Evolutionary conservation across 1,140 invertebrate genomes (phyloP).

Genomic region (Cephus cinctus): DNA sequence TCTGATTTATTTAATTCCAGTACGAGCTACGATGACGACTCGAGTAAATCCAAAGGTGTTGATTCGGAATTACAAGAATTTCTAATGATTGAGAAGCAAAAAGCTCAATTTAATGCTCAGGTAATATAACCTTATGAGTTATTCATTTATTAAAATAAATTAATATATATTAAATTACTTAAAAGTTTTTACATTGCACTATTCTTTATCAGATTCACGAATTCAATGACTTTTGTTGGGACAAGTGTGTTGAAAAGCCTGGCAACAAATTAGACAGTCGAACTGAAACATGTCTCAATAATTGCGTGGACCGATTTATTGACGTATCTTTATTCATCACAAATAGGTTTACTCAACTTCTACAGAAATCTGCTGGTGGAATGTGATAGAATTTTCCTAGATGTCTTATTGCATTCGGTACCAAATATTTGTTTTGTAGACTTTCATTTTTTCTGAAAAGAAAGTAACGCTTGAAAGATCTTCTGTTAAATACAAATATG

Average conservation of each 20-base stretch:
- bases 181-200: conserved; percentile 12
- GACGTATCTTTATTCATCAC: conserved; percentile 86
- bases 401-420: too few species aligned
- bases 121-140: conserved; percentile 49
- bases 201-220: conserved; percentile 73
- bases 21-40: conserved; percentile 4
- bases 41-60: conserved; percentile 33
- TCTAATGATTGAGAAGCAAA: conserved; percentile 83
- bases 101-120: conserved; percentile 82
- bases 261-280: conserved; percentile 80
- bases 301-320: conserved; percentile 94
- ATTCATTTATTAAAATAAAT: conserved; percentile 7
- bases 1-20: conserved; percentile 25
- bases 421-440: too few species aligned
- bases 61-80: conserved; percentile 81
- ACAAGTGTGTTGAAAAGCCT: conserved; percentile 90
- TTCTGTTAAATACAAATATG: too few species aligned
- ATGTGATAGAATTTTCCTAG: too few species aligned
- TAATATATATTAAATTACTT: conserved; percentile 11
- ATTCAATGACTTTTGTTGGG: conserved; percentile 93
- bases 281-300: conserved; percentile 87
- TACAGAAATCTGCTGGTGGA: conserved; percentile 63
- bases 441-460: too few species aligned
- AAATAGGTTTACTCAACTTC: conserved; percentile 79
- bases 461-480: too few species aligned